Evolutionary conservation across 2,797 vertebrate genomes (phyloP).

Genomic region (Leptodactylus fallax): DNA sequence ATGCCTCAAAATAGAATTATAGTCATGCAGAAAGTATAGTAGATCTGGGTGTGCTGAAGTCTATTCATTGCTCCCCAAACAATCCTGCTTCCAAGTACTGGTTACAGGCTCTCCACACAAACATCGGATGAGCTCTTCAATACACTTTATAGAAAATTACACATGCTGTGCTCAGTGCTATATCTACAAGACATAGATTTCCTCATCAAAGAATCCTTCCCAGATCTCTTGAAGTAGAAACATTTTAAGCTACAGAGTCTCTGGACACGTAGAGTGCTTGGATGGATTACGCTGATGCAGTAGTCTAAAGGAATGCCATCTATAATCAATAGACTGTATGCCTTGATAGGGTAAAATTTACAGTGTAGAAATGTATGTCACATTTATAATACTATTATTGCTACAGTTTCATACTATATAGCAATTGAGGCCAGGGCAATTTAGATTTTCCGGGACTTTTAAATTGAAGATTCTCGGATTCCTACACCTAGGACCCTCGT

Average conservation of each 20-base stretch:
- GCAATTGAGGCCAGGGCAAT: no score
- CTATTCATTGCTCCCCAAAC: constrained; percentile 18
- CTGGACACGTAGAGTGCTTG: not conserved
- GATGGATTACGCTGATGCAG: constrained; percentile 20
- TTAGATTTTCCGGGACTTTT: no score
- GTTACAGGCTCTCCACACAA: constrained; percentile 21
- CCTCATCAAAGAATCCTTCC: constrained; percentile 43
- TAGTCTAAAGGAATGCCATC: not conserved
- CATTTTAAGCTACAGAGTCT: constrained; percentile 49
- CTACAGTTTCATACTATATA: no score
- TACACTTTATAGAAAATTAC: constrained; percentile 22
- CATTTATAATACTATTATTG: no score
- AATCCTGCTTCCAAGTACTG: not conserved
- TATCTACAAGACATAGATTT: constrained; percentile 34
- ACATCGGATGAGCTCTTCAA: constrained; percentile 30
- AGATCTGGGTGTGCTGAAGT: not conserved
- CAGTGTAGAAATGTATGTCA: no score
- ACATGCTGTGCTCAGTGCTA: constrained; percentile 33
- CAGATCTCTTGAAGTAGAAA: constrained; percentile 32
- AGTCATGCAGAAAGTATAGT: not conserved
- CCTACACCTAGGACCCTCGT: no score
- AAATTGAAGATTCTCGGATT: no score
- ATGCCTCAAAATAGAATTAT: not conserved
- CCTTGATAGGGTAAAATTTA: not conserved
- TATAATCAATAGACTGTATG: not conserved